phyloP scores from a whole-genome alignment of 1,140 invertebrate genomes.

The Drosophila lacertosa region DNA sequence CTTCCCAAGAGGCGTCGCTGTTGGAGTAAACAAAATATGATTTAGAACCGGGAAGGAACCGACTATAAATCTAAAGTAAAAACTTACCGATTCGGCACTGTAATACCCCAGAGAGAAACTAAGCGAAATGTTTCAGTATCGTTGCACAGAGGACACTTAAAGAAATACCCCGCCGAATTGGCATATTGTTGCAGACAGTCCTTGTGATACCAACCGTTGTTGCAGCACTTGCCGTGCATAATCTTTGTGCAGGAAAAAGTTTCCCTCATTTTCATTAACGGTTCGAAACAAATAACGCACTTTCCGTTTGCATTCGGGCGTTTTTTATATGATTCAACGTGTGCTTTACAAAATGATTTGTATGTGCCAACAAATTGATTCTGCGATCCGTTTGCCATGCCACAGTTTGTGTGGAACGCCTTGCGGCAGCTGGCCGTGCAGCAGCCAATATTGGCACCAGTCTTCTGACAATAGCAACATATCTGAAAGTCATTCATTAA shows the following conservation, averaged over 20 bases:
- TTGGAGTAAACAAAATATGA: neutral
- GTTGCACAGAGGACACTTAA: constrained; percentile 68
- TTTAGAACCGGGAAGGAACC: no score
- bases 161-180: constrained; percentile 59
- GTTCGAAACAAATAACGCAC: constrained; percentile 52
- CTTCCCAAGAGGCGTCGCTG: constrained; percentile 60
- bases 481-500: neutral
- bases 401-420: constrained; percentile 56
- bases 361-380: constrained; percentile 38
- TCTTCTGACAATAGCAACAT: constrained; percentile 35
- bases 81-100: constrained; percentile 47
- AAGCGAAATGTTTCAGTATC: constrained; percentile 15
- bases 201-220: constrained; percentile 59
- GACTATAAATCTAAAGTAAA: neutral
- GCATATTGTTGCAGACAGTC: constrained; percentile 54
- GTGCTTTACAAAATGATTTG: constrained; percentile 49
- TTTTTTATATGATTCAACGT: neutral
- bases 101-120: constrained; percentile 41
- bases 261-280: neutral
- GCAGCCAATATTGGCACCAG: constrained; percentile 54
- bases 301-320: neutral
- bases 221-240: constrained; percentile 48
- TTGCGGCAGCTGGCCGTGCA: constrained; percentile 14
- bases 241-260: constrained; percentile 19
- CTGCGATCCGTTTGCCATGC: constrained; percentile 10